Base-by-base conservation (phyloP, 2,888 invertebrate genomes). In the Elysia crispata region DNA sequence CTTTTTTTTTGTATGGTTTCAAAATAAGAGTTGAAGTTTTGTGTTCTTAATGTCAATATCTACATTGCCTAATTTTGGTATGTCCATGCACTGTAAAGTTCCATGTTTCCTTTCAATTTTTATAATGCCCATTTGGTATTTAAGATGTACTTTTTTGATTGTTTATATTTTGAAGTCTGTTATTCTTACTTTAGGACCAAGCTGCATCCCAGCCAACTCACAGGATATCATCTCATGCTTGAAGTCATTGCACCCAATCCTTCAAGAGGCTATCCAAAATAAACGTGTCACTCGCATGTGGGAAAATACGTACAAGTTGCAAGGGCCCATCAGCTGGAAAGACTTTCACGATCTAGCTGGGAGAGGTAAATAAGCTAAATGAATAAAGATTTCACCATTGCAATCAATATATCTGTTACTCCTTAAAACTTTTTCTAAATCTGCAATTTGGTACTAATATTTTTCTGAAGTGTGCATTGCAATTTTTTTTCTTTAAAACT, bases 251-350 rank as follows among this genome's bases (percentile, higher is more conserved):
- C 96, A 97, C 91, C 98, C 98, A 8, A 93, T 98, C 84, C 94
- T 99, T 72, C 98, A 98, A 92, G 97, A 98, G 91, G 98, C 98
- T 81, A 97, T 98, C 86, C 98, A 98, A 92, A 97, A 97, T 93
- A 97, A 97, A 87, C 88, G 91, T 6, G 91, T 91, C 28, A 91
- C 91, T 30, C 94, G 97, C 86, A 94, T 97, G 93, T 98, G 98
- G 96, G 98, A 98, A 92, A 97, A 97, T 77, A 96, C 96, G 0
- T 95, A 96, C 87, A 96, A 95, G 0, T 97, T 99, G 64, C 96
- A 97, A 84, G 99, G 99, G 0, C 99, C 99, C 49, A 94, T 99
- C 20, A 99, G 99, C 0, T 99, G 99, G 99, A 94, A 98, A 77
- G 97, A 98, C 92, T 98, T 99, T 93, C 98, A 98, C 94, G 95